Evolutionary conservation across 2,888 invertebrate genomes (phyloP).

Genomic region (Tenthredo livida): DNA sequence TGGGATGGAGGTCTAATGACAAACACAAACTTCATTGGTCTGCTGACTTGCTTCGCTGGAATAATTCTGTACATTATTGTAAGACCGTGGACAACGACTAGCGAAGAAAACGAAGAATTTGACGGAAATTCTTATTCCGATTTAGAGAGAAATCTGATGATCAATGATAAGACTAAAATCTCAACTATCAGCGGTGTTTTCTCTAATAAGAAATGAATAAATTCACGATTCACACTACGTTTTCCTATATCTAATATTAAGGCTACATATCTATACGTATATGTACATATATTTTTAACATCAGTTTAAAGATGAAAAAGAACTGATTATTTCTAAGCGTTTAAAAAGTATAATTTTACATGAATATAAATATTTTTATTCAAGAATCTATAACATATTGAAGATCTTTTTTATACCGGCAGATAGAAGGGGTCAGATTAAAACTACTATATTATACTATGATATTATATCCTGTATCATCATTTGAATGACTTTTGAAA

Average conservation of each 20-base stretch:
- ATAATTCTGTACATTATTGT: slow-evolving; percentile 91
- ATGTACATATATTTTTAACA: neutral
- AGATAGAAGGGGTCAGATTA: too few species aligned
- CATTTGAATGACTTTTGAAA: too few species aligned
- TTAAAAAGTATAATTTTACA: neutral
- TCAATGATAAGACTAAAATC: neutral
- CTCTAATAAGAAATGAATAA: neutral
- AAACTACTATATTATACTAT: too few species aligned
- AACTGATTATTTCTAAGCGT: neutral
- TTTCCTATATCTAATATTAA: neutral
- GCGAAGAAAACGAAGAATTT: slow-evolving; percentile 66
- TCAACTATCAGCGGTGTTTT: neutral
- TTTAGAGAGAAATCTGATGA: neutral
- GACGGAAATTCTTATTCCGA: slow-evolving; percentile 71
- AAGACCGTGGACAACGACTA: slow-evolving; percentile 79
- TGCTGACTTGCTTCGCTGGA: slow-evolving; percentile 92
- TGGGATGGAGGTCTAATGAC: slow-evolving; percentile 93
- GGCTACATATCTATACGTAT: neutral
- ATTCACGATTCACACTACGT: neutral
- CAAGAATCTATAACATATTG: neutral
- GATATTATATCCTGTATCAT: too few species aligned
- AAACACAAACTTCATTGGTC: slow-evolving; percentile 89
- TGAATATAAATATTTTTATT: neutral
- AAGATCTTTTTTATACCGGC: too few species aligned
- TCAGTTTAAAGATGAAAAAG: neutral